Conservation (phyloP, 2,797 vertebrate genomes). For the Epinephelus awoara region DNA sequence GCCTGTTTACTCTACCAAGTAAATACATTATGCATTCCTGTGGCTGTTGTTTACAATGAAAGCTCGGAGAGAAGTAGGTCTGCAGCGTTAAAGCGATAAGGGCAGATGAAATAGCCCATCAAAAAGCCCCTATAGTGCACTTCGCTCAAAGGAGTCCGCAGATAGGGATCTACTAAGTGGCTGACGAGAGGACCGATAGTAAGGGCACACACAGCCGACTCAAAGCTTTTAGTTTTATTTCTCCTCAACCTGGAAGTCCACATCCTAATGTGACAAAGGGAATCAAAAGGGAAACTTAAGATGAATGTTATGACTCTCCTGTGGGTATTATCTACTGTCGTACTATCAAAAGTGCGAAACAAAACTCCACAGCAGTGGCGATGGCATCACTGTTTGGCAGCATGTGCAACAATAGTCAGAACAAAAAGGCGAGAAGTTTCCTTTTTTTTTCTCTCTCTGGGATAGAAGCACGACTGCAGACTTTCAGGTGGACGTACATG, state of each 20-base stretch:
- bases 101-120: constrained; percentile 48
- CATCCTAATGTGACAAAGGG: not conserved
- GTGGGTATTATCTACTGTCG: not conserved
- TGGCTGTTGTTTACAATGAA: constrained; percentile 54
- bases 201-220: constrained; percentile 33
- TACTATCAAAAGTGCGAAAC: constrained; percentile 8
- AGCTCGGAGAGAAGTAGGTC: constrained; percentile 12
- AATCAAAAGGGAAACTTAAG: not conserved
- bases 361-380: constrained; percentile 11
- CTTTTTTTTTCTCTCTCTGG: constrained; percentile 25
- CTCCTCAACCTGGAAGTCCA: not conserved
- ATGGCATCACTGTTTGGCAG: constrained; percentile 30
- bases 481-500: constrained; percentile 51
- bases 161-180: constrained; percentile 53
- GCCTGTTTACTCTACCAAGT: constrained; percentile 41
- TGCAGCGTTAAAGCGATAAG: constrained; percentile 36
- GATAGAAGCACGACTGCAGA: constrained; percentile 31
- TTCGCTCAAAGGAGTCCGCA: constrained; percentile 48
- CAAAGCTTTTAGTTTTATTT: constrained; percentile 44
- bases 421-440: constrained; percentile 33
- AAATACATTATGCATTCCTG: constrained; percentile 57
- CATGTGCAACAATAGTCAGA: constrained; percentile 34
- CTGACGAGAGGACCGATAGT: constrained; percentile 53
- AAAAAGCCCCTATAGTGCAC: constrained; percentile 55
- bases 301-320: not conserved